Evolutionary conservation across 2,888 invertebrate species (phyloP), one percentile per base, ranked within the genome.

Genomic region (Invenusta paracnida): DNA sequence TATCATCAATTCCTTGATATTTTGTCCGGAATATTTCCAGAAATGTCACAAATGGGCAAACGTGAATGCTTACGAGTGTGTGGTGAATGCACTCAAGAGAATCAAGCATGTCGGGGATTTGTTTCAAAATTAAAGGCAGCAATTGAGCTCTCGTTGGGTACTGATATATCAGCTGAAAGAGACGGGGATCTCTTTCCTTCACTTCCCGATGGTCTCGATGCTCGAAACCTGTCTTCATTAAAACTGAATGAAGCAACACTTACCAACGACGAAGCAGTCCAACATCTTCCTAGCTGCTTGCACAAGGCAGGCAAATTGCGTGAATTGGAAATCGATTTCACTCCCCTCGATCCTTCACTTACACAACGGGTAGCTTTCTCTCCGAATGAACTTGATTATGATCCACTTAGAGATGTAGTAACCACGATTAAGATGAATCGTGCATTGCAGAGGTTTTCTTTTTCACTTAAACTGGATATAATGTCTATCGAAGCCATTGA

Each of bases 281-380:
- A 27, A 11, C 79, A 27, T 25, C 79, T 79, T 79, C 23, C 23
- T 25, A 27, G 29, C 13, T n/a, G 23, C 27, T 25, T 79, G 2
- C 79, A 79, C 2, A 23, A 79, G 5, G 79, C 79, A 25, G 79
- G 29, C 5, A 27, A 27, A 23, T 25, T 79, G 2, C 23, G 29
- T n/a, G 79, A 79, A 27, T 25, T 79, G 11, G 79, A 79, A 27
- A 79, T 79, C 2, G 79, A 79, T 27, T 79, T 79, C 79, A 79
- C 79, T 25, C 23, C 79, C 13, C 27, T 79, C 13, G 79, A 79
- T 79, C 79, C 79, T 79, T 48, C 48, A 5, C 5, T 48, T 17
- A 48, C 48, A 11, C 79, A 25, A 5, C 79, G 79, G 79, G 11
- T 25, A 27, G 29, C 23, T 25, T 79, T 79, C 27, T 27, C 27